Percentiles rank a stretch among this genome's conserved stretches.
Evolutionary conservation across 2,797 vertebrate genomes (phyloP).

Genomic region (Propithecus deckenii): DNA sequence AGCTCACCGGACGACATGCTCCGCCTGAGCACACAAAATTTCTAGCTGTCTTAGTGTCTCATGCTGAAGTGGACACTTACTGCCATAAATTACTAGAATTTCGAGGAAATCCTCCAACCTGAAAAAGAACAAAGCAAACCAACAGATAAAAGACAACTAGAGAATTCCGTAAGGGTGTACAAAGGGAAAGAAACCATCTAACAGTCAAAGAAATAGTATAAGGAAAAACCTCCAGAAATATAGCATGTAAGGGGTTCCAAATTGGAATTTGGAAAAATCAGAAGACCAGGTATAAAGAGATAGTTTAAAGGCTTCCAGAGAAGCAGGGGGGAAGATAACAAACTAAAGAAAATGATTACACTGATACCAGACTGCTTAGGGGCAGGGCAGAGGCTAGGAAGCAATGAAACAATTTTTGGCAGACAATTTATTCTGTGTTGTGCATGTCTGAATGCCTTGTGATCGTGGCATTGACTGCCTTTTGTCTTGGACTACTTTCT

Average conservation of each 20-base stretch:
- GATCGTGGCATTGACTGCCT: neutral
- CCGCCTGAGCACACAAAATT: neutral
- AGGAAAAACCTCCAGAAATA: neutral
- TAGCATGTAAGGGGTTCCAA: neutral
- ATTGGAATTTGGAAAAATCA: neutral
- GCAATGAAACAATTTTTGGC: neutral
- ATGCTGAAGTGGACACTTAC: neutral
- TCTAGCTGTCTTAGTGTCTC: neutral
- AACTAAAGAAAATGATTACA: neutral
- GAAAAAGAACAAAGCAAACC: neutral
- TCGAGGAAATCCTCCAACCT: slow-evolving; percentile 1
- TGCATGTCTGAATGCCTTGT: neutral
- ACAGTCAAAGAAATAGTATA: neutral
- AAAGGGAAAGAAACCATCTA: neutral
- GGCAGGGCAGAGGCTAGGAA: neutral
- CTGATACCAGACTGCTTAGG: neutral
- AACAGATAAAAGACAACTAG: neutral
- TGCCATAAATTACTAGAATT: neutral
- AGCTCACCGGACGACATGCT: neutral
- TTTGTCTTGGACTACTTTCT: neutral
- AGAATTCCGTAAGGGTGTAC: neutral
- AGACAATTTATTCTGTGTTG: too few species aligned
- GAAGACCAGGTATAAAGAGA: neutral
- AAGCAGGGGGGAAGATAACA: neutral
- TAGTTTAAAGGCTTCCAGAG: neutral